phyloP scores from a whole-genome alignment of 2,797 vertebrate species.

The Enteromius radiatus region DNA sequence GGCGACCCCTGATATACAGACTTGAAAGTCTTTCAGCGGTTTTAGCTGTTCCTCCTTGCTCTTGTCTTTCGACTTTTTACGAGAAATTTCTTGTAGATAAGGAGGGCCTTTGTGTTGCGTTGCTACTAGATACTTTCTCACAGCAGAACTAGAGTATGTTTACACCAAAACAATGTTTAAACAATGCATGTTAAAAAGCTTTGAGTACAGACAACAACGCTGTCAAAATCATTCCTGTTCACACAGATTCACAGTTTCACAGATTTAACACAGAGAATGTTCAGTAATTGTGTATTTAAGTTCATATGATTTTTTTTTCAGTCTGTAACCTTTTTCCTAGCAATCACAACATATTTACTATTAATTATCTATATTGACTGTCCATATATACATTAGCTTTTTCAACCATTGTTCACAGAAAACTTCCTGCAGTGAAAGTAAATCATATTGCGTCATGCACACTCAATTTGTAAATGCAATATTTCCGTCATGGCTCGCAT shows the following conservation, averaged over 20 bases:
- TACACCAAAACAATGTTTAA: neutral
- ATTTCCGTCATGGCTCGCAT: neutral
- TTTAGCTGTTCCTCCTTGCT: neutral
- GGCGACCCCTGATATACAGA: neutral
- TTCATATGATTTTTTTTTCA: neutral
- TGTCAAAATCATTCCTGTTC: neutral
- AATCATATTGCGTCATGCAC: neutral
- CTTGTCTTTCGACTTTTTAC: neutral
- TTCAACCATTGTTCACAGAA: neutral
- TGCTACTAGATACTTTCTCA: neutral
- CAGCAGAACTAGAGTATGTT: neutral
- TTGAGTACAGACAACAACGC: neutral
- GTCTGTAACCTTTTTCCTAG: neutral
- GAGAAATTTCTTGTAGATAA: neutral
- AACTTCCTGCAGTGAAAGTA: neutral
- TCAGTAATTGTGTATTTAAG: neutral
- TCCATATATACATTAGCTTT: too few relatives aligned
- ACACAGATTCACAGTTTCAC: neutral
- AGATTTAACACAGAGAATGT: too few relatives aligned
- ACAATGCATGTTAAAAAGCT: neutral
- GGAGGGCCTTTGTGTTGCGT: neutral
- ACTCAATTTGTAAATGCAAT: neutral
- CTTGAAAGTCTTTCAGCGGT: neutral
- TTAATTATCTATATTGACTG: neutral
- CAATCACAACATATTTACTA: neutral